Conservation (phyloP, 2,888 invertebrate species). For the Liodrosophila aerea region DNA sequence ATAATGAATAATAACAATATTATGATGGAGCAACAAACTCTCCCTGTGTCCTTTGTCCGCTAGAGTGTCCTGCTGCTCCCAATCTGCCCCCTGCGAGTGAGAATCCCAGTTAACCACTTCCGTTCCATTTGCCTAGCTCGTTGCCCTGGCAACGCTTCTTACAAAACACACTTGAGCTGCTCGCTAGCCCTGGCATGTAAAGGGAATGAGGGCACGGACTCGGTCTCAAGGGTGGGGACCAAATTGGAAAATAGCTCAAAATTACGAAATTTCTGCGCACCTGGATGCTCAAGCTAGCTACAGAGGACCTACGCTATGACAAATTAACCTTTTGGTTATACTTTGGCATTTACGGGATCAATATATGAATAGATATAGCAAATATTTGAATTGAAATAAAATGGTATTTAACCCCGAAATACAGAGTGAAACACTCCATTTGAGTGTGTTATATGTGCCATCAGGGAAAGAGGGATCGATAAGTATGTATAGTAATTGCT, state of each 20-base stretch:
- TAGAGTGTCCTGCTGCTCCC: neutral
- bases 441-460: too few species aligned
- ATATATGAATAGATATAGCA: too few species aligned
- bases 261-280: neutral
- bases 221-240: too few species aligned
- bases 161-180: slow-evolving; percentile 31
- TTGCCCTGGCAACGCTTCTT: slow-evolving; percentile 39
- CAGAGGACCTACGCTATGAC: too few species aligned
- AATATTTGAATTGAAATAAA: too few species aligned
- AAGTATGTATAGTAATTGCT: too few species aligned
- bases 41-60: neutral
- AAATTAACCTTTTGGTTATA: too few species aligned
- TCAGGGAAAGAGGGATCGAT: too few species aligned
- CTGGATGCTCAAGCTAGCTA: neutral
- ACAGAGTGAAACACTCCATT: too few species aligned
- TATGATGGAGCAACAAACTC: slow-evolving; percentile 4
- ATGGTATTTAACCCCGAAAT: too few species aligned
- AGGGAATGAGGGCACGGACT: neutral
- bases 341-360: too few species aligned
- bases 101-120: slow-evolving; percentile 27
- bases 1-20: neutral
- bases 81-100: slow-evolving; percentile 4
- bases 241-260: neutral
- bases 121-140: slow-evolving; percentile 10
- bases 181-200: neutral